These are phyloP conservation scores for Agrilus planipennis DNA, from an alignment of 1,140 invertebrate genomes.

Conservation along the genomic window DNA sequence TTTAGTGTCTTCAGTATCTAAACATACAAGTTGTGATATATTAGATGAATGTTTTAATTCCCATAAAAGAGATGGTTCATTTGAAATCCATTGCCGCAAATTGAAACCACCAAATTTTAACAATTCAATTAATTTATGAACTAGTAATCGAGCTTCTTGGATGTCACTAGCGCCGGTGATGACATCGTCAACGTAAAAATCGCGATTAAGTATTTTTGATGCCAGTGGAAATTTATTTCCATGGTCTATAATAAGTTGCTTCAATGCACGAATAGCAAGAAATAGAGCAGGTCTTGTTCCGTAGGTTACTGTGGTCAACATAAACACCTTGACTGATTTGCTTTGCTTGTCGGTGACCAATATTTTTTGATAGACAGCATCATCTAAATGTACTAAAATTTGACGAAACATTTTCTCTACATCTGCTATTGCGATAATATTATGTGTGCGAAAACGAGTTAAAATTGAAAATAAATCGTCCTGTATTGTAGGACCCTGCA, in stretches of 20 bases:
- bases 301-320: slow-evolving; percentile 24
- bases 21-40: neutral
- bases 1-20: slow-evolving; percentile 3
- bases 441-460: slow-evolving; percentile 2
- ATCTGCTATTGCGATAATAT: slow-evolving; percentile 3
- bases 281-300: slow-evolving; percentile 28
- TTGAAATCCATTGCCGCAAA: slow-evolving; percentile 3
- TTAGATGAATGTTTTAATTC: neutral
- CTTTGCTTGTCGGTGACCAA: neutral
- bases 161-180: slow-evolving; percentile 25
- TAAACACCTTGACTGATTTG: neutral
- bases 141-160: slow-evolving; percentile 15
- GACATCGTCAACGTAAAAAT: slow-evolving; percentile 36
- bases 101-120: neutral
- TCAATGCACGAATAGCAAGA: slow-evolving; percentile 28
- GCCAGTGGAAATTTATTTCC: slow-evolving; percentile 17
- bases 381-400: neutral
- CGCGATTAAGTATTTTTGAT: slow-evolving; percentile 20
- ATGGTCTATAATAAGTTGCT: slow-evolving; percentile 28
- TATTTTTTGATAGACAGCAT: slow-evolving; percentile 4
- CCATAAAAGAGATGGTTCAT: neutral
- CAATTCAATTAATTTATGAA: slow-evolving; percentile 2
- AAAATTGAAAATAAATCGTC: slow-evolving; percentile 4
- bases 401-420: slow-evolving; percentile 6
- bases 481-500: neutral